Conservation (phyloP, 2,888 invertebrate genomes). For the Papilio gigon region DNA sequence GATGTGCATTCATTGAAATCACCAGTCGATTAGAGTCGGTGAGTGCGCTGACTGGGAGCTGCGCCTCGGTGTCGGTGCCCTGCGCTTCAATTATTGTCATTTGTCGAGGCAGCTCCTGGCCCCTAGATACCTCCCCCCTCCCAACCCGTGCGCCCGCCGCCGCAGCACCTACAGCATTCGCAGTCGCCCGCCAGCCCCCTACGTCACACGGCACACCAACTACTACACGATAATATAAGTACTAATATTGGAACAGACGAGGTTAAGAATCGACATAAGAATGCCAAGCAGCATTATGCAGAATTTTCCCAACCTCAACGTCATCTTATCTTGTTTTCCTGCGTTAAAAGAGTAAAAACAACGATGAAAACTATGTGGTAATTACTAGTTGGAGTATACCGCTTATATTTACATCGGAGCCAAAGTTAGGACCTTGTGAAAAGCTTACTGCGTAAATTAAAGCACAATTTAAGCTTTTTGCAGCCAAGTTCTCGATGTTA, state of each 20-base stretch:
- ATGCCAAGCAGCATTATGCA: no score
- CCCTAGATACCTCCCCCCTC: conserved; percentile 55
- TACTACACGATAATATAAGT: neutral
- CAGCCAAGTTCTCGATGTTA: conserved; percentile 25
- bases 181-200: neutral
- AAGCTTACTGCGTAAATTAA: no score
- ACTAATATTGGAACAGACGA: neutral
- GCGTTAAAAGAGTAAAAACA: no score
- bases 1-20: conserved; percentile 76
- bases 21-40: conserved; percentile 74
- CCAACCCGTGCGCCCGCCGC: neutral
- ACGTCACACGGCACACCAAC: neutral
- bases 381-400: no score
- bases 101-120: conserved; percentile 64
- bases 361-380: no score
- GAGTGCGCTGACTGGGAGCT: conserved; percentile 57
- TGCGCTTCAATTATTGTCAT: conserved; percentile 73
- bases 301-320: no score
- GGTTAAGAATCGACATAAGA: neutral
- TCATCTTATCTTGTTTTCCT: no score
- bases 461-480: conserved; percentile 14
- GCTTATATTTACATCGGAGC: no score
- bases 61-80: conserved; percentile 55
- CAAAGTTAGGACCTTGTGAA: no score
- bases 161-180: neutral